Evolutionary conservation across 2,113 vertebrate species (phyloP).

Genomic region (Callorhinus ursinus): DNA sequence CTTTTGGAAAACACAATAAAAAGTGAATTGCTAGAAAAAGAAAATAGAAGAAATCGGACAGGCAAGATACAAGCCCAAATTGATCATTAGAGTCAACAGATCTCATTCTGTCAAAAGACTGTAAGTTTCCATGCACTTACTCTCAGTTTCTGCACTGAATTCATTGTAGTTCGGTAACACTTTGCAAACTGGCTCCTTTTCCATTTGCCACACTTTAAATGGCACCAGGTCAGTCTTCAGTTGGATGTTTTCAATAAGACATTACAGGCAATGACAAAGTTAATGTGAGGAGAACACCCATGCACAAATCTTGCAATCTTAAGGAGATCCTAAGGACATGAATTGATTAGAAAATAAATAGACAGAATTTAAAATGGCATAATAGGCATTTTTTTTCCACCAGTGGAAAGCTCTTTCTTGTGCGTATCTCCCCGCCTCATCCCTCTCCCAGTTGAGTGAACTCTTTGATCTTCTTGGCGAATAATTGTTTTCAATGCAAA

Average conservation of each 20-base stretch:
- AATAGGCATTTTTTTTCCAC: neutral
- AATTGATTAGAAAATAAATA: neutral
- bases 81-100: neutral
- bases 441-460: neutral
- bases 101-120: neutral
- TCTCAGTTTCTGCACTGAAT: neutral
- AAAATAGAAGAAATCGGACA: neutral
- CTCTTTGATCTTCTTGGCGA: neutral
- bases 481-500: neutral
- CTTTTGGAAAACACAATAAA: slow-evolving; percentile 1
- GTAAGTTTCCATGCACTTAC: neutral
- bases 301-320: neutral
- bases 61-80: neutral
- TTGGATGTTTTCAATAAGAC: neutral
- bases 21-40: neutral
- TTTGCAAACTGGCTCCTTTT: neutral
- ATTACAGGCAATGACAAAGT: neutral
- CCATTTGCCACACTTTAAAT: neutral
- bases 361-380: neutral
- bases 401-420: neutral
- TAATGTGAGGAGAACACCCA: neutral
- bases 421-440: neutral
- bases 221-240: neutral
- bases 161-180: neutral
- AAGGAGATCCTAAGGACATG: neutral